These are phyloP conservation scores for Alligator mississippiensis DNA, from an alignment of 2,113 vertebrate genomes.

Conservation along the genomic window DNA sequence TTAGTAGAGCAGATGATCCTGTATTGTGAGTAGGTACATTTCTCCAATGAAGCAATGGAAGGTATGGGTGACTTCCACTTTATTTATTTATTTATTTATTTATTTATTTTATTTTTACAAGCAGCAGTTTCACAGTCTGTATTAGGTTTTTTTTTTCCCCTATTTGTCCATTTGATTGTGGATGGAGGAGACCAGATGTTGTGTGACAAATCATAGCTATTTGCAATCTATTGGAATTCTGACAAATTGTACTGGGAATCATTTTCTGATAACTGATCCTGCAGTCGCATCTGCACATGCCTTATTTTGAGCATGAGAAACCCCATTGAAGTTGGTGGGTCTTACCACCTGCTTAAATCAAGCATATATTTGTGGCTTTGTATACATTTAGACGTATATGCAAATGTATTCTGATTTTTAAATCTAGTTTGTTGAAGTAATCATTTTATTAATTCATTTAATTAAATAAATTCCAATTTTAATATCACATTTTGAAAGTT, in stretches of 20 bases:
- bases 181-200: slow-evolving; percentile 67
- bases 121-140: slow-evolving; percentile 54
- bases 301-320: slow-evolving; percentile 18
- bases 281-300: slow-evolving; percentile 58
- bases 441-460: background rate
- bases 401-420: background rate
- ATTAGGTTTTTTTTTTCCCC: slow-evolving; percentile 47
- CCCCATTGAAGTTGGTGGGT: background rate
- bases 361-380: background rate
- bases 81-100: background rate
- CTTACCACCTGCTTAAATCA: slow-evolving; percentile 36
- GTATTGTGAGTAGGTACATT: background rate
- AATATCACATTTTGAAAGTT: background rate
- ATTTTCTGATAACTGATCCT: slow-evolving; percentile 63
- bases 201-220: slow-evolving; percentile 71
- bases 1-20: background rate
- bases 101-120: slow-evolving; percentile 30
- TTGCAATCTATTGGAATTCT: slow-evolving; percentile 75
- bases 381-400: slow-evolving; percentile 17
- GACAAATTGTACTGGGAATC: slow-evolving; percentile 42
- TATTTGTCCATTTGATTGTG: slow-evolving; percentile 68
- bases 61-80: slow-evolving; percentile 43
- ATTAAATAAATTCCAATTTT: background rate
- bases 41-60: slow-evolving; percentile 50
- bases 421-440: background rate